Evolutionary conservation across 2,888 invertebrate genomes (phyloP), one percentile per base, ranked within the genome.

Genomic region (Drosophila imparisetae): DNA sequence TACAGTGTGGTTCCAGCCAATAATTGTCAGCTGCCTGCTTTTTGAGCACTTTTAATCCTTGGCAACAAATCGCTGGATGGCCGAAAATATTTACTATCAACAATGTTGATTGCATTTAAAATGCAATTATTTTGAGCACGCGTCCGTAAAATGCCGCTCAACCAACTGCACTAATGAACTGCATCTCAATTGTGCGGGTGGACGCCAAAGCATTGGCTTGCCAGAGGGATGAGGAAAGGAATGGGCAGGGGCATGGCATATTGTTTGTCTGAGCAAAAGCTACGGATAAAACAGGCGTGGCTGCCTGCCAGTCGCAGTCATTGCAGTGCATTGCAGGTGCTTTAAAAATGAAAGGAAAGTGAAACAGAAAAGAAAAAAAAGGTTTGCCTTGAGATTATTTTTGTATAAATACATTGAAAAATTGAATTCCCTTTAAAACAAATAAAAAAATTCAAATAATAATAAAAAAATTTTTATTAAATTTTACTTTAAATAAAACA

Each of bases 51-150:
- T 42, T 70, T 81, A 84, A 84, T 85, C 80, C 68, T 55, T 61
- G 65, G 32, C 60, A 32, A n/a, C 49, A 55, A 80, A 73, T 80
- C 54, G 53, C 55, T 49, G 62, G 21, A 55, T 58, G 30, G 21
- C 42, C 61, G 52, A 63, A 76, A 65, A 60, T 67, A 59, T 78
- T 50, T 54, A 57, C 63, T 63, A 48, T 10, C 68, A 69, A 64
- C 66, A 67, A 80, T 82, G 75, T 85, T 82, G 80, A 90, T 86
- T 90, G 89, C 89, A 88, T 86, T 88, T 89, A 69, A 86, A 86
- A 86, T 86, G 89, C 90, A 89, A 90, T 90, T 86, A 86, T 86
- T 89, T 89, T 84, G 86, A 72, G 72, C 90, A 84, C 73, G 86
- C 80, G 81, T 76, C 86, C 90, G 90, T 79, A 83, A 86, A 90